Evolutionary conservation across 2,888 invertebrate species (phyloP), one percentile per base, ranked within the genome.

Genomic region (Dioctria rufipes): DNA sequence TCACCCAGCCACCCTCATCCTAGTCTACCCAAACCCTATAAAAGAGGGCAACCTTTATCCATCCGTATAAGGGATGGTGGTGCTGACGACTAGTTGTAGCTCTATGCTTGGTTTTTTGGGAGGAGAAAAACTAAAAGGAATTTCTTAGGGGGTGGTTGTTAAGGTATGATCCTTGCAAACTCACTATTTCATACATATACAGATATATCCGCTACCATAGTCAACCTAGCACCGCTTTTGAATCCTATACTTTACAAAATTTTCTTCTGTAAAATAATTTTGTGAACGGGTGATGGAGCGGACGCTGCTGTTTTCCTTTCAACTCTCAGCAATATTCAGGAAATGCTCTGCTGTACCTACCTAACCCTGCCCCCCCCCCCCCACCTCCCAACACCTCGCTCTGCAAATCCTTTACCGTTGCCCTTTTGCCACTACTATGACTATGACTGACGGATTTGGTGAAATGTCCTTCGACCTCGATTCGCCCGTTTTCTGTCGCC

Each of bases 181-280:
- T 73, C 49, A 49, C 54, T 46, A 25, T 67, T 46, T 13, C 67
- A 67, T 8, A 25, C n/a, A 67, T 69, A 39, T 49, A 13, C 39
- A 51, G 69, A 69, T 49, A 42, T 43, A 5, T 8, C 66, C 43
- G n/a, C 43, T 54, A 25, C 61, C 6, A 13, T 39, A 5, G 13
- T 40, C 11, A 65, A 37, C 42, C 42, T 11, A 6, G 25, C 25
- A 25, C 25, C 25, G 25, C 25, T 25, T n/a, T n/a, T 25, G 25
- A 8, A 11, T 54, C 4, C 25, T 13, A 60, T 39, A 46, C 75
- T 46, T 61, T 75, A 9, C 42, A 77, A 77, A 77, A 77, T 77
- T 77, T 63, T 8, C 9, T 77, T 63, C 63, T 40, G 8, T 42
- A 25, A 75, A 51, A 69, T 39, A 69, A 25, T 69, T 73, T 58